A percentile compares a stretch with the other conserved stretches of the same genome.
Conservation (phyloP, 2,113 vertebrate species). For the Phrynocephalus versicolor region DNA sequence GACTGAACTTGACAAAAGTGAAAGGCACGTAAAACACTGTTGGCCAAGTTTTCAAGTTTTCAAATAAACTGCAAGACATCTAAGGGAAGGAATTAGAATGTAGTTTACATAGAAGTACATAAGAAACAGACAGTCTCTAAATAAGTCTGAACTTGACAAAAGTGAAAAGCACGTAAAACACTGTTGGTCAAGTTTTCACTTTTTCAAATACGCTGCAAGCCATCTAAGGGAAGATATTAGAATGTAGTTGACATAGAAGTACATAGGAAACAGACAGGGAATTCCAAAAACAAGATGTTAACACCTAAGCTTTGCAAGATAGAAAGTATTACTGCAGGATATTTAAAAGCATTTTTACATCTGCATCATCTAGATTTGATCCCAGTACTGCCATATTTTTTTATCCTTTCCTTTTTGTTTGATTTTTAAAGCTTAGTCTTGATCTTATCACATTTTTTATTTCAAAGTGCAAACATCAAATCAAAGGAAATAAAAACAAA, state of each 20-base stretch:
- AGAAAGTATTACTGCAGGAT: background rate
- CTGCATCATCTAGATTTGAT: background rate
- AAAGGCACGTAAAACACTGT: background rate
- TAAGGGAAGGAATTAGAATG: background rate
- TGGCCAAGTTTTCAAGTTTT: background rate
- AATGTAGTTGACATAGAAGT: background rate
- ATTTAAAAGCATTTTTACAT: background rate
- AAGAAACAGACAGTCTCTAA: background rate
- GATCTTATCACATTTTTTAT: background rate
- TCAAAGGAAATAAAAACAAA: too few species aligned
- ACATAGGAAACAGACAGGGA: background rate
- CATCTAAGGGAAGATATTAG: background rate
- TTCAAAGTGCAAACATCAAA: too few species aligned
- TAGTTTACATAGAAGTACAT: background rate
- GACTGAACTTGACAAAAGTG: background rate
- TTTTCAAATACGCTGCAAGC: background rate
- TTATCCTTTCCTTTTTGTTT: background rate
- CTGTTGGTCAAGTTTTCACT: background rate
- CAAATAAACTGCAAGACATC: background rate
- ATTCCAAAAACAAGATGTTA: background rate
- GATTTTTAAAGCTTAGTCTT: background rate
- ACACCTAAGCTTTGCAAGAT: background rate
- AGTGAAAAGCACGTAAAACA: background rate
- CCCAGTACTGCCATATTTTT: background rate
- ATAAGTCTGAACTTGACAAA: background rate